These are phyloP conservation scores for Eupithecia subumbrata DNA, from an alignment of 2,888 invertebrate genomes.

Conservation along the genomic window DNA sequence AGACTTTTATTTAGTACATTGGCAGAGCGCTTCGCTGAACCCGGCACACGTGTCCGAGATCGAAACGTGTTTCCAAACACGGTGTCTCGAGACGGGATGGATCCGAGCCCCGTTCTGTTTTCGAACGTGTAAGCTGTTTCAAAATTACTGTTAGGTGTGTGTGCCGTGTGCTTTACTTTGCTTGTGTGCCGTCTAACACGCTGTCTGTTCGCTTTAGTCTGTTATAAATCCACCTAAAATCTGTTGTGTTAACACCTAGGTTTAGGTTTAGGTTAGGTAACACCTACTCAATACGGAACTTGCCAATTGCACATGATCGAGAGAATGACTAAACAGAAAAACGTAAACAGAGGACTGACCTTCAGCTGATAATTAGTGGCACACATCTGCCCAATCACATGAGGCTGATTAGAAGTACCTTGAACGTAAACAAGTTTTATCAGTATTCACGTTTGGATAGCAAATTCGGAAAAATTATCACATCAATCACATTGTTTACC, in stretches of 20 bases:
- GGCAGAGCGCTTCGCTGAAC: constrained; percentile 69
- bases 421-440: constrained; percentile 18
- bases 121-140: constrained; percentile 72
- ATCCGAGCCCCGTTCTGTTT: constrained; percentile 67
- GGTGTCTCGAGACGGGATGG: constrained; percentile 61
- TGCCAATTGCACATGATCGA: constrained; percentile 3
- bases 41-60: constrained; percentile 70
- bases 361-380: constrained; percentile 31
- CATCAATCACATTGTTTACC: not conserved
- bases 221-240: constrained; percentile 23
- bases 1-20: constrained; percentile 77
- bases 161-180: constrained; percentile 52
- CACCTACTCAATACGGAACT: constrained; percentile 12
- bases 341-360: constrained; percentile 34
- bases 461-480: not conserved
- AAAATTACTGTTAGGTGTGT: constrained; percentile 54
- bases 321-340: constrained; percentile 34
- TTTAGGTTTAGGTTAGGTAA: no score
- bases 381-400: constrained; percentile 17
- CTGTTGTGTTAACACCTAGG: constrained; percentile 6
- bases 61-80: constrained; percentile 53
- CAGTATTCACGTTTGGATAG: not conserved
- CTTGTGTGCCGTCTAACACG: constrained; percentile 53
- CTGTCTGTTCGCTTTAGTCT: constrained; percentile 45
- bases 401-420: constrained; percentile 2